Base-by-base conservation (phyloP, 2,113 vertebrate genomes). In the Indicator maculatus region DNA sequence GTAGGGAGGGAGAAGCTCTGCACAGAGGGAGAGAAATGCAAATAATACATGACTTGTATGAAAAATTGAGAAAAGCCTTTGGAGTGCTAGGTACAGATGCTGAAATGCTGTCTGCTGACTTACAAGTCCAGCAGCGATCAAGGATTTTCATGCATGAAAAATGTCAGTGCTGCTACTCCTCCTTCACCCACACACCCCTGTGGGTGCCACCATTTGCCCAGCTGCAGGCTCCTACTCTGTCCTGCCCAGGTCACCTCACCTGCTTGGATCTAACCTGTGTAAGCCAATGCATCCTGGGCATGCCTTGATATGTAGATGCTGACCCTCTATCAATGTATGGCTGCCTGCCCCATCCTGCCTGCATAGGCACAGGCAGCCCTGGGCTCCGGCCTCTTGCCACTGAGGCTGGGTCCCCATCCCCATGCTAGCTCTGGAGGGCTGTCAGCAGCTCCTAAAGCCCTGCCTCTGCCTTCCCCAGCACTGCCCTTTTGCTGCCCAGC, bases 11-110 rank as follows among this genome's bases (percentile, higher is more conserved):
- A 78, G 38, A 63, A 69, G 66, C 44, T 75, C n/a, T 64, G 61
- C 1, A 5, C 17, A 19, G 45, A 78, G 52, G 41, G 53, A 81
- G 27, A 84, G 69, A 64, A 75, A 33, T 39, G 74, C 71, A 89
- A 93, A 93, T 95, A 91, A 85, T 85, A 65, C 58, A 85, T 93
- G 67, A 83, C 30, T 85, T 9, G 9, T n/a, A 63, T 89, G 33
- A 79, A 95, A 95, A 63, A 90, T 82, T 87, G 9, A 91, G 83
- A 11, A 61, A 89, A 76, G 23, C 74, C 74, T 82, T 84, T 44
- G 21, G 87, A 67, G 74, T 65, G 64, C 47, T 75, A 79, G 45
- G 24, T 85, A 50, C 1, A n/a, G 89, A 64, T 71, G 21, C 87
- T 39, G 86, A 65, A 67, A 55, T 50, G 58, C 52, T 81, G 56